Conservation (phyloP, 2,797 vertebrate genomes). For the Aeoliscus strigatus region DNA sequence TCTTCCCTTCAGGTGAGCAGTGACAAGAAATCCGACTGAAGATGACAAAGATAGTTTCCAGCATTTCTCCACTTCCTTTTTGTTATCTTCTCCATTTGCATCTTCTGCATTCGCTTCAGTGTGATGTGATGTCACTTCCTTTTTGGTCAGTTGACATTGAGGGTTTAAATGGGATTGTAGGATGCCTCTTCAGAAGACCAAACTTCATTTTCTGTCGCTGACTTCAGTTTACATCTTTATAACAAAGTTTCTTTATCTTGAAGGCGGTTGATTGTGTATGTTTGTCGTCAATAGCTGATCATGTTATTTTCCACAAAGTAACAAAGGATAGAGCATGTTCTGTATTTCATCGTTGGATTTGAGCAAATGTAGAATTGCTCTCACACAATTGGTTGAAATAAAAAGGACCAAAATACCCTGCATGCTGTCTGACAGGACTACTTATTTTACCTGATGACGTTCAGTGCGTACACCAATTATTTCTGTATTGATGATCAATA, state of each 20-base stretch:
- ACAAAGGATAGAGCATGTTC: no score
- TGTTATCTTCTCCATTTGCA: constrained; percentile 1
- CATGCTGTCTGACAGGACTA: no score
- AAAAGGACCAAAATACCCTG: no score
- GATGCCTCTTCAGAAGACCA: neutral
- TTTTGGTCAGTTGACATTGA: neutral
- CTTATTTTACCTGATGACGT: no score
- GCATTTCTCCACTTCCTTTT: constrained; percentile 3
- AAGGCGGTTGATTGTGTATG: no score
- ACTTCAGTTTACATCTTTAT: neutral
- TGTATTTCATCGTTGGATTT: no score
- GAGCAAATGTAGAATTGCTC: no score
- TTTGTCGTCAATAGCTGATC: no score
- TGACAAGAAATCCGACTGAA: constrained; percentile 77
- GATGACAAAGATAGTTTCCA: neutral
- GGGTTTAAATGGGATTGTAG: constrained; percentile 8
- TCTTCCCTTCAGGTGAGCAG: constrained; percentile 56
- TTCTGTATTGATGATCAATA: no score
- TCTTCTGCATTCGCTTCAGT: neutral
- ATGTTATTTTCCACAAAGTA: no score
- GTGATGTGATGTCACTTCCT: constrained; percentile 20
- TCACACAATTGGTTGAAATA: no score
- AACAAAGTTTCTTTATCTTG: neutral
- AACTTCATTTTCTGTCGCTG: neutral
- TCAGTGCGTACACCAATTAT: no score